Base-by-base conservation (phyloP, 2,797 vertebrate genomes). In the Hirundo rustica region DNA sequence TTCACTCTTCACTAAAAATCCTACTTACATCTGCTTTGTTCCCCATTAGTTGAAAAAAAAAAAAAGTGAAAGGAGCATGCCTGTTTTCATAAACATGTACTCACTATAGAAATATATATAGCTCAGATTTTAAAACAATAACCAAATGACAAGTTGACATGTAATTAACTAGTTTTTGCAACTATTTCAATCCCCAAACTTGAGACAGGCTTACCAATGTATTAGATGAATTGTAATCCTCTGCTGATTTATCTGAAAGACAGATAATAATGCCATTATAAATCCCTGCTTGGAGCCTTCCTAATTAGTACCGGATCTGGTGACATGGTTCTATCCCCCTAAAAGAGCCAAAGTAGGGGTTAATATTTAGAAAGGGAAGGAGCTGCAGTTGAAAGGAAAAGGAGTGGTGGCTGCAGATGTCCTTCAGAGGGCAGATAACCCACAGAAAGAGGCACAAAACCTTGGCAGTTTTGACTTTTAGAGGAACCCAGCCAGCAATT, bases 181-280 rank as follows among this genome's bases (percentile, higher is more conserved):
- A 42, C 36, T 40, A 80, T 91, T 77, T 26, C 47, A 84, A 85
- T 42, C 25, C 18, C 25, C 55, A 71, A 14, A 66, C 36, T 50
- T 0, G 0, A 88, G 48, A 50, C 8, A 87, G 23, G 97, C 99
- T 99, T 98, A 99, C 99, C 98, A 98, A 91, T 2, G 97, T 98
- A 78, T 98, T 98, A 66, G 98, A 98, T 62, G 99, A 98, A 95
- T 93, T 99, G 97, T 98, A 99, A 80, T 98, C 98, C 45, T 99
- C 99, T 11, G 97, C 82, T 34, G 97, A 98, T 96, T 99, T 99
- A 98, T 99, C 99, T 99, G 97, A 51, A 97, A 96, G 90, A 82
- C 53, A 85, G 48, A 54, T 11, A 53, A 26, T 10, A 65, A 73
- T 6, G 7, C 7, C 2, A 1, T 55, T 48, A 75, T 9, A 48